Conservation (phyloP, 2,888 invertebrate genomes). For the Melieria crassipennis region DNA sequence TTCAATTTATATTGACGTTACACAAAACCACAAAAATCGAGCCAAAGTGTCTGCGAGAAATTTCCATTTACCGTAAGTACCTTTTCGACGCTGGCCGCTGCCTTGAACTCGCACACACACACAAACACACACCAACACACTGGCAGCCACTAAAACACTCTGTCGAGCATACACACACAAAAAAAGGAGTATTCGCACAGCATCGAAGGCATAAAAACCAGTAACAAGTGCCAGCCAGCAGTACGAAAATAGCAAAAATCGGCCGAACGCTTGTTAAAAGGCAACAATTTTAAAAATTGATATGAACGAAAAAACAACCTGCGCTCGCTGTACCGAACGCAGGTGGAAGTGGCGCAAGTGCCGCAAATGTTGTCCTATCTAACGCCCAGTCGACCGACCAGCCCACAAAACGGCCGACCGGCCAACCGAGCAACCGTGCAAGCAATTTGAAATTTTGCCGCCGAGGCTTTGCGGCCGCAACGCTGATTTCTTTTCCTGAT, state of each 20-base stretch:
- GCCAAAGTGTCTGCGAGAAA: conserved; percentile 48
- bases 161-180: conserved; percentile 40
- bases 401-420: conserved; percentile 1
- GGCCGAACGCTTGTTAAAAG: conserved; percentile 33
- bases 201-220: no score
- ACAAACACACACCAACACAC: conserved; percentile 1
- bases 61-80: conserved; percentile 57
- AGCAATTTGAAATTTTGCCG: conserved; percentile 23
- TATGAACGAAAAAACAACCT: conserved; percentile 47
- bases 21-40: conserved; percentile 44
- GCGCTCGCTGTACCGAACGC: not conserved
- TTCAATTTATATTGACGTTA: conserved; percentile 59
- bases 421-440: conserved; percentile 11
- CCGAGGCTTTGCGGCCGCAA: not conserved
- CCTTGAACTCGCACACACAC: conserved; percentile 16
- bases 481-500: no score
- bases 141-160: not conserved
- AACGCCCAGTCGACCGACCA: not conserved
- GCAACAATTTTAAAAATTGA: conserved; percentile 59
- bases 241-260: conserved; percentile 9
- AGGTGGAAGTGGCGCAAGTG: not conserved
- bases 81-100: conserved; percentile 17
- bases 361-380: not conserved
- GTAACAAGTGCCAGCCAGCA: conserved; percentile 52
- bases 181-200: conserved; percentile 44